phyloP scores from a whole-genome alignment of 1,140 invertebrate species.

The Brachionus calyciflorus region DNA sequence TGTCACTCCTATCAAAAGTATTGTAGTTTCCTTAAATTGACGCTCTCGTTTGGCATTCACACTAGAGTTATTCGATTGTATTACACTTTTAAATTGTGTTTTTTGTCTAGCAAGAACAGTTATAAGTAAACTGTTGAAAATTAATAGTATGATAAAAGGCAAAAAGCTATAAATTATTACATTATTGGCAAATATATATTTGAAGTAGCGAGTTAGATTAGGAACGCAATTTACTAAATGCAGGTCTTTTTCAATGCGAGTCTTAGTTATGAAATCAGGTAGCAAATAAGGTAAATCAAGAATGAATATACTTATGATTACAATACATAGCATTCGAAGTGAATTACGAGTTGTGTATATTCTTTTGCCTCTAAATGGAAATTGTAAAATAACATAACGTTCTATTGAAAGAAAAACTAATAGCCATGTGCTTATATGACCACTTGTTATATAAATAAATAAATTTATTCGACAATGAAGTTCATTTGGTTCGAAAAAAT shows the following conservation, averaged over 20 bases:
- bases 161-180: slow-evolving; percentile 28
- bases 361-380: slow-evolving; percentile 27
- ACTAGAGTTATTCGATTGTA: neutral
- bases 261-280: neutral
- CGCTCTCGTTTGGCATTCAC: slow-evolving; percentile 29
- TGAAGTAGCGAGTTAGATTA: neutral
- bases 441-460: slow-evolving; percentile 1
- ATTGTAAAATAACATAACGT: slow-evolving; percentile 31
- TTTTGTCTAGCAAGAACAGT: slow-evolving; percentile 22
- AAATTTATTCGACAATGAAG: neutral
- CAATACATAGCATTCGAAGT: slow-evolving; percentile 10
- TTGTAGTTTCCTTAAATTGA: slow-evolving; percentile 44
- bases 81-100: slow-evolving; percentile 21
- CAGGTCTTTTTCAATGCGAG: neutral
- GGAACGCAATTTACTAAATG: slow-evolving; percentile 31
- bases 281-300: slow-evolving; percentile 31
- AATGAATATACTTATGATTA: neutral
- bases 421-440: slow-evolving; percentile 42
- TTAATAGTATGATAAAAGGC: slow-evolving; percentile 31
- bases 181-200: slow-evolving; percentile 35
- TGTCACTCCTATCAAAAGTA: slow-evolving; percentile 9
- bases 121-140: slow-evolving; percentile 39
- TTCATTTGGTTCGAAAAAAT: neutral
- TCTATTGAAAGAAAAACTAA: slow-evolving; percentile 42
- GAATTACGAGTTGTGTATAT: slow-evolving; percentile 29